A percentile compares a stretch with the other conserved stretches of the same genome.
These are phyloP conservation scores for Antigone vipio DNA, from an alignment of 2,113 vertebrate genomes.

Conservation along the genomic window DNA sequence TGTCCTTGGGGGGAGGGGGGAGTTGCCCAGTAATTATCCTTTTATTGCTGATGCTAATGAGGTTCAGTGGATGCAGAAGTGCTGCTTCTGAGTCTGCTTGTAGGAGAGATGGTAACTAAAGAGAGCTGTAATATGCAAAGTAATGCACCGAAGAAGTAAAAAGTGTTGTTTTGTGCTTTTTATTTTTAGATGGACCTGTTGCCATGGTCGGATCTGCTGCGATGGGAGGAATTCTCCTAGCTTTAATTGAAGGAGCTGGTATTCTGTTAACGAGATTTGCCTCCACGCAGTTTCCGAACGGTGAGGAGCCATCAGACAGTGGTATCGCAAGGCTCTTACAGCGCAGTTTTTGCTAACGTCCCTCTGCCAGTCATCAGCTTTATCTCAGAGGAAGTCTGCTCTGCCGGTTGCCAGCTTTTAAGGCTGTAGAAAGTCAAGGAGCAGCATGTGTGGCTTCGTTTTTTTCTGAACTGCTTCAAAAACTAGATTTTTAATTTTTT, in stretches of 20 bases:
- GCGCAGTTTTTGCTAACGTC: rapidly evolving
- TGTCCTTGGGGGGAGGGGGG: background rate
- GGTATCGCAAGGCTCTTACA: too few relatives aligned
- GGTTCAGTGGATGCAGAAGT: background rate
- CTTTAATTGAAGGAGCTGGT: conserved; percentile 93
- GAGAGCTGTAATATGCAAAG: background rate
- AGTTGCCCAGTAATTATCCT: background rate
- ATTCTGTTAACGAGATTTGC: conserved; percentile 93
- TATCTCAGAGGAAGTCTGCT: background rate
- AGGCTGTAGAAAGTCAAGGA: background rate
- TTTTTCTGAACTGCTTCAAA: background rate
- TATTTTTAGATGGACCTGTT: conserved; percentile 84
- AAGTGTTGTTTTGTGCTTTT: background rate
- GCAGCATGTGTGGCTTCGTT: background rate
- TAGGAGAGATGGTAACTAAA: background rate
- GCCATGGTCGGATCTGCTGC: conserved; percentile 95
- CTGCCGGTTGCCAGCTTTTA: background rate
- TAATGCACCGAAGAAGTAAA: background rate
- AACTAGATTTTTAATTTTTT: background rate
- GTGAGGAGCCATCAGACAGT: conserved; percentile 70
- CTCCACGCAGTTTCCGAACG: conserved; percentile 89
- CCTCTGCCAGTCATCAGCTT: background rate
- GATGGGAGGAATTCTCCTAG: conserved; percentile 93
- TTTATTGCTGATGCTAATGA: background rate
- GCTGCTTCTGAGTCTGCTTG: background rate